phyloP scores from a whole-genome alignment of 2,888 invertebrate genomes.

The Apotomis turbidana region DNA sequence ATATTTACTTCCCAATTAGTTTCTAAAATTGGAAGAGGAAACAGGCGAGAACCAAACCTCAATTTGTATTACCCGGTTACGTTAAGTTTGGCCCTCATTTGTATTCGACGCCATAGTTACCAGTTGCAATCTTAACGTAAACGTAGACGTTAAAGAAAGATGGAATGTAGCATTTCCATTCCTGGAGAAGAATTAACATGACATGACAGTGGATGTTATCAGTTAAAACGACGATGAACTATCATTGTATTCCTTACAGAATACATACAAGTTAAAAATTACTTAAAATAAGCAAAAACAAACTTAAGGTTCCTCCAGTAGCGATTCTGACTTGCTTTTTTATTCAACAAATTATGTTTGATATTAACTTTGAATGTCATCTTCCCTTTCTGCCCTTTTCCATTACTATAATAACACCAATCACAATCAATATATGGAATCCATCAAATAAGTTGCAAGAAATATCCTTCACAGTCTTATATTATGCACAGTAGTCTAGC shows the following conservation, averaged over 20 bases:
- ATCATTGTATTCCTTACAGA: not conserved
- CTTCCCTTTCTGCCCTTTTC: constrained; percentile 30
- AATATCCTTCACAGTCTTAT: constrained; percentile 18
- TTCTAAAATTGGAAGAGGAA: too few relatives aligned
- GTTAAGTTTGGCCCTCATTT: too few relatives aligned
- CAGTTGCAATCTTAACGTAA: too few relatives aligned
- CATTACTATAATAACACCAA: constrained; percentile 41
- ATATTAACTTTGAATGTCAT: constrained; percentile 36
- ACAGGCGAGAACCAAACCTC: too few relatives aligned
- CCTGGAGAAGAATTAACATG: too few relatives aligned
- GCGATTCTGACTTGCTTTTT: constrained; percentile 14
- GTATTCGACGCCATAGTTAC: too few relatives aligned
- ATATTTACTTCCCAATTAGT: too few relatives aligned
- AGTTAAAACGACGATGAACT: too few relatives aligned
- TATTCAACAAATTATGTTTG: constrained; percentile 16
- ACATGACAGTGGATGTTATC: too few relatives aligned
- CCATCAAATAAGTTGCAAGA: constrained; percentile 40
- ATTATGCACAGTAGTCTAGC: constrained; percentile 17
- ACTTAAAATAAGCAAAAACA: not conserved
- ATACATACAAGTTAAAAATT: not conserved
- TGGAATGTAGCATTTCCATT: too few relatives aligned
- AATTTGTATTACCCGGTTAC: too few relatives aligned
- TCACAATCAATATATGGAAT: constrained; percentile 38
- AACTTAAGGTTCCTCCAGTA: not conserved
- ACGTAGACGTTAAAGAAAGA: too few relatives aligned